Base-by-base conservation (phyloP, 1,140 invertebrate genomes). In the Brachionus sp. region DNA sequence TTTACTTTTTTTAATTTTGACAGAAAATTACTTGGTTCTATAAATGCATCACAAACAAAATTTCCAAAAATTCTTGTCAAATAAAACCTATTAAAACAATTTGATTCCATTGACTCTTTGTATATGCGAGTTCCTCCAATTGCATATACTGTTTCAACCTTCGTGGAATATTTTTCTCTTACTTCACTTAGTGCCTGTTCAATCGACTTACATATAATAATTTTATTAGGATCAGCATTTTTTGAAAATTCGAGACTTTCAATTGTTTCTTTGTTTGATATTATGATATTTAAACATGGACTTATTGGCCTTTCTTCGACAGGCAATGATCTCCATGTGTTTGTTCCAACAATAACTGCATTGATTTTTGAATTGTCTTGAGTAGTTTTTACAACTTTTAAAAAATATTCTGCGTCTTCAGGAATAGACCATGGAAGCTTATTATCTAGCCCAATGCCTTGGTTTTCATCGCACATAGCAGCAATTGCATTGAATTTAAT, bases 21-120 rank as follows among this genome's bases (percentile, higher is more conserved):
- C 39, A 80, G 62, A 80, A 80, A 80, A 44, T 80, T 66, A 10
- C 39, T 9, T 23, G 77, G 77, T 42, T 80, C 13, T 7, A 80
- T 37, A 16, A 80, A 80, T 13, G 62, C 42, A 29, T 80, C 50
- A 42, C 77, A 80, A 35, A 62, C 12, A 80, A 80, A 80, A 44
- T 37, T 37, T 37, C 77, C 50, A 29, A 80, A 80, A n/a, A 80
- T 66, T 80, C 77, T 80, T 6, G 77, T 80, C 16, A 80, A 66
- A 80, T 80, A 80, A 66, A 80, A 80, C 9, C 77, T 39, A 25
- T 62, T 37, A 16, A 80, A 80, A 57, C 5, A 33, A 10, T 39
- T 37, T 12, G 33, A 44, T 1, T 44, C 35, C 37, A 80, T 44
- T n/a, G 77, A n/a, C 7, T 57, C 46, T 29, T 44, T 37, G 16